Evolutionary conservation across 2,797 vertebrate genomes (phyloP), one percentile per base, ranked within the genome.

Genomic region (Eptatretus atami): DNA sequence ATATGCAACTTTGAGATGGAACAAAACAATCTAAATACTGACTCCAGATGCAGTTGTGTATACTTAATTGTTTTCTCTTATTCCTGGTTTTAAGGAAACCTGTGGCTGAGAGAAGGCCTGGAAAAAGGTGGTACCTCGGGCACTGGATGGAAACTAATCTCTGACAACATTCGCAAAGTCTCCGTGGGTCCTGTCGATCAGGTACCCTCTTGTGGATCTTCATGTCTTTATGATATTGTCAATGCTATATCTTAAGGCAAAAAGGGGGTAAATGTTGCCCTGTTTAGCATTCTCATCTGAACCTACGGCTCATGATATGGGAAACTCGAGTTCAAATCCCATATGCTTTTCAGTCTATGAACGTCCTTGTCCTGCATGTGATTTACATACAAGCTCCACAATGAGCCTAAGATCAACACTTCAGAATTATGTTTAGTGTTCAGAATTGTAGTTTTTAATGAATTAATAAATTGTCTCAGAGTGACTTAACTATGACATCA

Each of bases 71-170:
- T 44, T 60, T n/a, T 54, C 15, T 53, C 24, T 52, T 12, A 10
- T 65, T 12, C 54, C 63, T 54, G 53, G 52, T 71, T 66, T 65
- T 2, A 67, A 98, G 92, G 86, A 67, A 94, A 99, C 67, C 74
- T 99, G 63, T 99, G 92, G 92, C 87, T 82, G 71, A 72, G 90
- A 1, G 78, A 82, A 15, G 86, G 81, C 2, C 77, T 92, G 73
- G 81, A 83, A 0, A 84, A 88, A 64, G 83, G 82, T 71, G 93
- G 93, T 73, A 88, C 88, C 3, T 88, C 94, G 70, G 92, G 92
- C 63, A 81, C 82, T 2, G 70, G 74, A 25, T 99, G 92, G 90
- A 83, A 88, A 15, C 84, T 90, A 2, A 82, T 95, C 66, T 99
- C 90, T 52, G 93, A 85, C 69, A 99, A 99, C 1, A 83, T 99